Base-by-base conservation (phyloP, 2,797 vertebrate species). In the Melanotaenia parkinsoni region DNA sequence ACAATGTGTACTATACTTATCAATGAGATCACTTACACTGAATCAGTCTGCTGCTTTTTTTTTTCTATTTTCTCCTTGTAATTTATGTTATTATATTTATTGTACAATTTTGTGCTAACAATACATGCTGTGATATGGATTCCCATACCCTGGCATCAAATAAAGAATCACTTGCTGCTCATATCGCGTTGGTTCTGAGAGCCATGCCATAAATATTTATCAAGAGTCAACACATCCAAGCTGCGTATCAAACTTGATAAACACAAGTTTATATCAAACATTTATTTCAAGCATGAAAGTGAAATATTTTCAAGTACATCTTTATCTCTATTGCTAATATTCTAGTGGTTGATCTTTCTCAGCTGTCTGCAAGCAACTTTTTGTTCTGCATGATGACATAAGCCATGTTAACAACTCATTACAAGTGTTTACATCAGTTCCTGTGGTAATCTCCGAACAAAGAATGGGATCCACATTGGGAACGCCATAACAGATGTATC, bases 371-470 rank as follows among this genome's bases (percentile, higher is more conserved):
- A 38, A 20, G 63, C 72, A 57, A 54, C 71, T 74, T 75, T 64
- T 63, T 37, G 43, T 33, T 32, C 56, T 61, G 58, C 65, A 69
- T 71, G 75, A 76, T 74, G 77, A 68, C 72, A 80, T 68, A 63
- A 83, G 50, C 53, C 70, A 81, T 67, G 70, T 85, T 77, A 78
- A 77, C 66, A 74, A 54, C 67, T 85, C 70, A 80, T 91, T 92
- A 85, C 85, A 76, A 63, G 76, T 28, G 33, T 87, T 91, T 90
- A 87, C 87, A 89, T 91, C 90, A 91, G 75, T 84, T 82, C 62
- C 63, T 74, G 71, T 63, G 68, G 57, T 88, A 86, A 89, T 89
- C 85, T 82, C 73, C 50, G 40, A 77, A 89, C 81, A 88, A 88
- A 82, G 70, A 58, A 40, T 0, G 2, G 18, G 77, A 79, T 68